A percentile compares a stretch with the other conserved stretches of the same genome.
phyloP scores from a whole-genome alignment of 2,113 vertebrate species.

The Forbesichthys agassizii region DNA sequence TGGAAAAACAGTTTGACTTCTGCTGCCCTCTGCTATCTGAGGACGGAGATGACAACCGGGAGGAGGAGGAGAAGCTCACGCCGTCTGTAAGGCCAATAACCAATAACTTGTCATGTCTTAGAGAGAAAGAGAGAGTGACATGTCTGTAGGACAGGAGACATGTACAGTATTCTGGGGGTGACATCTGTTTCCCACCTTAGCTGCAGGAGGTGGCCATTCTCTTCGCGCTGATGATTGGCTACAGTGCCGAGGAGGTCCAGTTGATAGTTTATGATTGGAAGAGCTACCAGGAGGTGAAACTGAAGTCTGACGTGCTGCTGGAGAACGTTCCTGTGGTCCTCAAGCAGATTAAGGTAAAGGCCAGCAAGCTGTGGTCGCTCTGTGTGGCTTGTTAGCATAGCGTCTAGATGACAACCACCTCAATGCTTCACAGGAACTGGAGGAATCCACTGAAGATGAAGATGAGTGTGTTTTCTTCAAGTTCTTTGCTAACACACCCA shows the following conservation, averaged over 20 bases:
- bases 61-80: conserved; percentile 25
- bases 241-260: conserved; percentile 70
- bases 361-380: neutral
- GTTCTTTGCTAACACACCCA: conserved; percentile 42
- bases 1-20: conserved; percentile 46
- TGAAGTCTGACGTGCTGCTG: conserved; percentile 70
- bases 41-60: neutral
- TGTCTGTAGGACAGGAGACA: neutral
- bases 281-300: neutral
- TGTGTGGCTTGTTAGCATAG: no score
- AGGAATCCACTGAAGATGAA: accelerated
- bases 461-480: accelerated
- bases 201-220: conserved; percentile 66
- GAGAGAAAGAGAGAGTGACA: neutral
- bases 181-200: conserved; percentile 40
- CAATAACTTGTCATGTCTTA: no score
- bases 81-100: conserved; percentile 43
- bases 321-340: conserved; percentile 72
- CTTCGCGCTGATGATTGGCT: conserved; percentile 74
- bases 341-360: conserved; percentile 67
- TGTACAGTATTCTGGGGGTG: neutral
- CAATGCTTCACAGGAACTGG: conserved; percentile 13
- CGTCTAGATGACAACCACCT: no score
- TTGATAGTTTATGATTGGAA: conserved; percentile 8
- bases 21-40: conserved; percentile 54